Base-by-base conservation (phyloP, 2,888 invertebrate genomes). In the Tenthredo mesomela region DNA sequence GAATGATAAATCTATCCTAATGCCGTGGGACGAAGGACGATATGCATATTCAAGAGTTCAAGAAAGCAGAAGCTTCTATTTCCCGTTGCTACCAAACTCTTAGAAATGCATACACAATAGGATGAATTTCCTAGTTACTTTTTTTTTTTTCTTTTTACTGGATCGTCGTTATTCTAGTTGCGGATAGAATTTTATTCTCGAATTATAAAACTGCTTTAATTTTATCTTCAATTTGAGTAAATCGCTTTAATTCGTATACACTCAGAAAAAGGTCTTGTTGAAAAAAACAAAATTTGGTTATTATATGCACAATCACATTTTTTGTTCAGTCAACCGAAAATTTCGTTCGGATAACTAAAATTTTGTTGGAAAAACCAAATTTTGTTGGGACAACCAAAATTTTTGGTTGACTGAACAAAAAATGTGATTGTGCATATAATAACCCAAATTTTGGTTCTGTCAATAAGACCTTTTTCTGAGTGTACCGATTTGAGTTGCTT, bases 1-100 rank as follows among this genome's bases (percentile, higher is more conserved):
- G 75, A 75, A 77, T 77, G 77, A 77, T 77, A 77, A 77, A 77
- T 77, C 77, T 77, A 54, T 54, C 77, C 77, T 54, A 77, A 77
- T 50, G 33, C 75, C 54, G n/a, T n/a, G 18, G 33, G 29, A 77
- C 77, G 77, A 77, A 40, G 33, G 29, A 21, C 10, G 12, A 77
- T 77, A 77, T 77, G 50, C 77, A 77, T 77, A 77, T 77, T 77
- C 77, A 77, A 50, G 77, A 50, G 54, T 50, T 33, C 10, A 77
- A 18, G n/a, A 33, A 77, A 7, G 50, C 47, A 73, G 43, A 40
- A 73, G 50, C 50, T 40, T 10, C 25, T 29, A 25, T 77, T 77
- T 77, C 29, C 47, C 54, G n/a, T 29, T 50, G n/a, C 47, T 77
- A 29, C 29, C 29, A 18, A 54, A 21, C 50, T 77, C 40, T 73